Evolutionary conservation across 2,888 invertebrate genomes (phyloP).

Genomic region (Folsomia manolachei): DNA sequence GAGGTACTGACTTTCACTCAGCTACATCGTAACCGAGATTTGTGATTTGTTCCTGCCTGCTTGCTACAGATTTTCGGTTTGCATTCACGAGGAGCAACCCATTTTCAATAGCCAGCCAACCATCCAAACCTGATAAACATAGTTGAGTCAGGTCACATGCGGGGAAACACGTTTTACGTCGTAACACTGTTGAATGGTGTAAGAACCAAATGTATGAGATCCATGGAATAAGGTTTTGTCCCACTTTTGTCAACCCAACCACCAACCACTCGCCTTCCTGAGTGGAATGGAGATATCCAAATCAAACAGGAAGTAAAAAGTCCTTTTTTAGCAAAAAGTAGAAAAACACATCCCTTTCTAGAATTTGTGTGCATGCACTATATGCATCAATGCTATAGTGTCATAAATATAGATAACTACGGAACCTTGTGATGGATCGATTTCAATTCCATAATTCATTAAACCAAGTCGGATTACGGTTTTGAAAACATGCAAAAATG

Average conservation of each 20-base stretch:
- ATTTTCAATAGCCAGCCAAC: neutral
- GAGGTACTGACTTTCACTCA: neutral
- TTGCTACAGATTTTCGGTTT: too few relatives aligned
- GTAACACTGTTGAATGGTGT: neutral
- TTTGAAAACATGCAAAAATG: too few relatives aligned
- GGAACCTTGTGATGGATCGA: neutral
- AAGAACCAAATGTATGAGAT: too few relatives aligned
- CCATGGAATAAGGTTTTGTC: too few relatives aligned
- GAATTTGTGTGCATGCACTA: neutral
- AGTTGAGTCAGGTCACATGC: neutral
- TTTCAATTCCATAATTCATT: neutral
- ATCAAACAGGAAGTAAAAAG: neutral
- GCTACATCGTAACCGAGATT: neutral
- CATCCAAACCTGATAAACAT: neutral
- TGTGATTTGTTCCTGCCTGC: too few relatives aligned
- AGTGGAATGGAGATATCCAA: neutral
- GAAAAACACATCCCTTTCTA: too few relatives aligned
- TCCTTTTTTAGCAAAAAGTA: neutral
- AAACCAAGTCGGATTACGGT: neutral
- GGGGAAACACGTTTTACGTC: neutral
- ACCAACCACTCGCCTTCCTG: neutral
- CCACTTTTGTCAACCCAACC: neutral
- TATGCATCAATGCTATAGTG: neutral
- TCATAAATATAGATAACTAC: neutral
- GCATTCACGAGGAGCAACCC: too few relatives aligned